Percentiles rank a stretch among this genome's conserved stretches.
phyloP scores from a whole-genome alignment of 2,797 vertebrate genomes.

The Pseudomugil tenellus region DNA sequence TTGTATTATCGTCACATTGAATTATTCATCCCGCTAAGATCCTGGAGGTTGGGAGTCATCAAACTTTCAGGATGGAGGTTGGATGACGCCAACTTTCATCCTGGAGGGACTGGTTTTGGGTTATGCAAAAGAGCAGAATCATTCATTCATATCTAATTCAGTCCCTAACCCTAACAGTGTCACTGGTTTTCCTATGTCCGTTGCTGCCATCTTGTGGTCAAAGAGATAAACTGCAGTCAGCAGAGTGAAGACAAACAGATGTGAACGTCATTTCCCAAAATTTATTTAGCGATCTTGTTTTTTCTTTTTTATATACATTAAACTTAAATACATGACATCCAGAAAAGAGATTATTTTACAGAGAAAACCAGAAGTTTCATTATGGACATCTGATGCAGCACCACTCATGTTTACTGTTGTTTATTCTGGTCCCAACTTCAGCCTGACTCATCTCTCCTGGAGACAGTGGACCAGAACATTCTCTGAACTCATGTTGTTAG shows the following conservation, averaged over 20 bases:
- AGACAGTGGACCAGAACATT: slow-evolving; percentile 66
- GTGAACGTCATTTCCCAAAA: not conserved
- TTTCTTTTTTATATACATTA: slow-evolving; percentile 21
- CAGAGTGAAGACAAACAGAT: not conserved
- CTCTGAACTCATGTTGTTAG: slow-evolving; percentile 59
- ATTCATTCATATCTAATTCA: too few species aligned
- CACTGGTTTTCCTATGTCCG: not conserved
- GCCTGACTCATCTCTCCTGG: slow-evolving; percentile 52
- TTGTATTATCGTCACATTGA: too few species aligned
- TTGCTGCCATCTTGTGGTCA: not conserved
- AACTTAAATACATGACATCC: slow-evolving; percentile 6
- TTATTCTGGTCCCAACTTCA: not conserved
- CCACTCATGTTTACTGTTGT: not conserved
- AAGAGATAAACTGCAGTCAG: slow-evolving; percentile 13
- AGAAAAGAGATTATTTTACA: slow-evolving; percentile 24
- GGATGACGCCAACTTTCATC: too few species aligned
- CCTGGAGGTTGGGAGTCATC: not conserved
- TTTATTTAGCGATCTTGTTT: slow-evolving; percentile 29
- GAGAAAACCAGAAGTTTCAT: slow-evolving; percentile 2
- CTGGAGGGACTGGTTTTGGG: too few species aligned
- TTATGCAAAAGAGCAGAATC: too few species aligned
- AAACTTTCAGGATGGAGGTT: too few species aligned
- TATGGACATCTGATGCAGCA: not conserved
- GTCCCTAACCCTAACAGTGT: too few species aligned
- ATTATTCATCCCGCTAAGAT: not conserved